Conservation (phyloP, 2,888 invertebrate species). For the Campaea margaritaria region DNA sequence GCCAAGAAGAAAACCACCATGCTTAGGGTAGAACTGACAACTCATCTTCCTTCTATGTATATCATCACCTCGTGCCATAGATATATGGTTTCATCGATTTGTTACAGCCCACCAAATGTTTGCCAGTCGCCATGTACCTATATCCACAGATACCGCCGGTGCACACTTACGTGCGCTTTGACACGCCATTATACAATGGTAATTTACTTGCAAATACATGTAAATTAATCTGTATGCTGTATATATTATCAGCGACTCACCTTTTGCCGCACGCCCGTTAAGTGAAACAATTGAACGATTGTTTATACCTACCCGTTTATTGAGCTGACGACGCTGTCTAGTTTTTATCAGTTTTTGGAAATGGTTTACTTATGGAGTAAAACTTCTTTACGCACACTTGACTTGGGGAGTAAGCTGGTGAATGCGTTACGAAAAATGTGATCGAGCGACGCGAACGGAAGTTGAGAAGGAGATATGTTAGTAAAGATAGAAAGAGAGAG, state of each 20-base stretch:
- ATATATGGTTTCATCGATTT: not conserved
- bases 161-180: constrained; percentile 11
- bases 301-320: constrained; percentile 22
- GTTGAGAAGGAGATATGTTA: no score
- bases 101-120: not conserved
- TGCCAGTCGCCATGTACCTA: not conserved
- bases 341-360: not conserved
- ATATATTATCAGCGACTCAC: constrained; percentile 29
- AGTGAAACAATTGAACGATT: constrained; percentile 38
- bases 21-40: no score
- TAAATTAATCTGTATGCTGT: constrained; percentile 29
- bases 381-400: no score
- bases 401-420: no score
- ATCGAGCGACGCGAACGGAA: no score
- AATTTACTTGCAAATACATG: constrained; percentile 35
- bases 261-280: constrained; percentile 25
- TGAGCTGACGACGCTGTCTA: not conserved
- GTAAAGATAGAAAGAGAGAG: no score
- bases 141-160: not conserved
- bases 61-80: no score
- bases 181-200: constrained; percentile 17
- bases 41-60: no score
- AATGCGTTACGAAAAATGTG: no score
- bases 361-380: not conserved
- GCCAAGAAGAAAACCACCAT: no score